These are phyloP conservation scores for Phrynocephalus versicolor DNA, from an alignment of 2,113 vertebrate species.

Conservation along the genomic window DNA sequence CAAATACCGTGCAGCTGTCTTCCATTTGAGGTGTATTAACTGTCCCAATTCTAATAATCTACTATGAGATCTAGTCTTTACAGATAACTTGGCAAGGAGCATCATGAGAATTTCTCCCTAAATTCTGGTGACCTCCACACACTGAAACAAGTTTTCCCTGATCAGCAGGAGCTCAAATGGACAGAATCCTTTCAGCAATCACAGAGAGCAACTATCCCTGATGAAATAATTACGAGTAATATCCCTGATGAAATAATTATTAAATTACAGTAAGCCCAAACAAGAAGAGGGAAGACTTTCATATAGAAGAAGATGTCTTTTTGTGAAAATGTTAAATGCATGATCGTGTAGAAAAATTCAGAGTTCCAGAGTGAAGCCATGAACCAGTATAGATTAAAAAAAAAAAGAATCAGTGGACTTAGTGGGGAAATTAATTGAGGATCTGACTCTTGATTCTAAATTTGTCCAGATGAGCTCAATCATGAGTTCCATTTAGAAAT, in stretches of 20 bases:
- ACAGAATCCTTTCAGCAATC: no score
- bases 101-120: no score
- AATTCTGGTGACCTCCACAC: background rate
- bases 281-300: slow-evolving; percentile 15
- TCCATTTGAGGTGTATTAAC: no score
- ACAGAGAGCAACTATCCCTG: no score
- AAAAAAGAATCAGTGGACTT: background rate
- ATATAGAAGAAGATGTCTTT: background rate
- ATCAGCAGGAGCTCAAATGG: background rate
- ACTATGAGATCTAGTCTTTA: no score
- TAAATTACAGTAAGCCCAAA: background rate
- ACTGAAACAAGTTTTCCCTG: background rate
- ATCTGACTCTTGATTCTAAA: background rate
- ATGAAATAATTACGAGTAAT: no score
- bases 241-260: no score
- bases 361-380: background rate
- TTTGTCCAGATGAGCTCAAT: background rate
- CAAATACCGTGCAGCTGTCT: no score
- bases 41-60: no score
- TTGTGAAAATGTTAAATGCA: background rate
- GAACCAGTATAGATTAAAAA: background rate
- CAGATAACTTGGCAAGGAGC: no score
- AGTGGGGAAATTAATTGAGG: background rate
- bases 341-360: background rate
- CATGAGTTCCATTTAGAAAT: background rate